Percentiles rank a stretch among this genome's conserved stretches.
phyloP scores from a whole-genome alignment of 2,113 vertebrate genomes.

The Prionailurus bengalensis region DNA sequence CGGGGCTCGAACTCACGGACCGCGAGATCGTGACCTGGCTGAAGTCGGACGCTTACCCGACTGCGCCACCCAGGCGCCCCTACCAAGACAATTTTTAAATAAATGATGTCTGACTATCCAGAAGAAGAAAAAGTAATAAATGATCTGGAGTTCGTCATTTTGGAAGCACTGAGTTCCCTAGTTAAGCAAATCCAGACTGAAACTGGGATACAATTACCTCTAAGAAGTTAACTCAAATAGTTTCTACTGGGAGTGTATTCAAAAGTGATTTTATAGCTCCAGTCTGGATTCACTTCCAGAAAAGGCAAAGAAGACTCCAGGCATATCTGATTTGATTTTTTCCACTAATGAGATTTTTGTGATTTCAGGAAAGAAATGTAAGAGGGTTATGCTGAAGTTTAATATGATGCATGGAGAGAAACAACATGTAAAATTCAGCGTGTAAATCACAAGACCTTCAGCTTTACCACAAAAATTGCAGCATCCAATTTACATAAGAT shows the following conservation, averaged over 20 bases:
- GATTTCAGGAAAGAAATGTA: constrained; percentile 36
- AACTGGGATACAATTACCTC: background rate
- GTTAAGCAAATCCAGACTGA: background rate
- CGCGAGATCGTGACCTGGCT: no score
- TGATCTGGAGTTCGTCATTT: background rate
- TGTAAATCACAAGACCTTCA: constrained; percentile 23
- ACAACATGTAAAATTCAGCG: constrained; percentile 23
- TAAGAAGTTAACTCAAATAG: background rate
- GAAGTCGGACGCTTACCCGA: no score
- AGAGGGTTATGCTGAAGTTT: constrained; percentile 47
- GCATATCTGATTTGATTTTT: constrained; percentile 66
- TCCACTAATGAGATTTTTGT: constrained; percentile 65
- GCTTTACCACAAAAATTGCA: constrained; percentile 45
- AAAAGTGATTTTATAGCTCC: constrained; percentile 43
- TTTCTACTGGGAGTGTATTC: background rate
- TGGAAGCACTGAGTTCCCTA: background rate
- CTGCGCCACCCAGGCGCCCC: no score
- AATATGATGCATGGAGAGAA: background rate
- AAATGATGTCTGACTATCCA: background rate
- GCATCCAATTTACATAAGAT: constrained; percentile 42
- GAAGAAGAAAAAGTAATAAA: background rate
- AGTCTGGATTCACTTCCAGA: constrained; percentile 40
- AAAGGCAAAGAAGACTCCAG: constrained; percentile 42
- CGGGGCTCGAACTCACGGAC: no score
- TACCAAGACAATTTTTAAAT: background rate